Percentiles rank a stretch among this genome's conserved stretches.
Conservation (phyloP, 2,797 vertebrate genomes). For the Eulemur coronatus region DNA sequence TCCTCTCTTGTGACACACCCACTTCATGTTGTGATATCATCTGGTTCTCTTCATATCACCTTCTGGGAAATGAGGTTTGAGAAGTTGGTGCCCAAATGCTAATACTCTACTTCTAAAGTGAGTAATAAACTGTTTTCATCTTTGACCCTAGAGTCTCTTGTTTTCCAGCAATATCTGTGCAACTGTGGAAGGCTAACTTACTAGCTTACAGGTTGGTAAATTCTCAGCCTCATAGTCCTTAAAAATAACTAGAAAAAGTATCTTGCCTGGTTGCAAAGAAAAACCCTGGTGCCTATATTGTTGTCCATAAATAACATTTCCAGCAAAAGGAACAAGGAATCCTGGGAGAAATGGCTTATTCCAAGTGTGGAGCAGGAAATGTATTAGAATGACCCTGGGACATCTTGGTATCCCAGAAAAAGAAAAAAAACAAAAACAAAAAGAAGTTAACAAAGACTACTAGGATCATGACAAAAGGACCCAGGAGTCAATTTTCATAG, state of each 20-base stretch:
- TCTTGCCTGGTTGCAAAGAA: not conserved
- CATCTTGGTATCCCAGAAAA: not conserved
- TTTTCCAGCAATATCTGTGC: not conserved
- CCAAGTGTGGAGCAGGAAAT: not conserved
- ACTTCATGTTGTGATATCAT: not conserved
- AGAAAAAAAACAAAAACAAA: not conserved
- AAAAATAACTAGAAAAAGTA: not conserved
- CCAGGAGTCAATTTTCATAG: not conserved
- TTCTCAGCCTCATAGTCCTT: not conserved
- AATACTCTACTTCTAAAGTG: not conserved
- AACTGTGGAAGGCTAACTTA: not conserved
- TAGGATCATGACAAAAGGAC: not conserved
- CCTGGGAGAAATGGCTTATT: not conserved
- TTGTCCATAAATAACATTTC: not conserved
- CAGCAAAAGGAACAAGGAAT: not conserved
- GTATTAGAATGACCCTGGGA: not conserved
- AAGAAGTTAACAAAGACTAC: not conserved
- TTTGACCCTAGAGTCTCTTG: not conserved
- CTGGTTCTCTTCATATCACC: not conserved
- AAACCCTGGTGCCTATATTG: not conserved
- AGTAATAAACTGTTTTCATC: not conserved
- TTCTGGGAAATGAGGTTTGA: not conserved
- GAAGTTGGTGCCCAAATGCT: not conserved
- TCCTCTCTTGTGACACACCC: not conserved
- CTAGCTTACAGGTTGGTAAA: not conserved